These are phyloP conservation scores for Sepiola atlantica DNA, from an alignment of 2,888 invertebrate species.

Conservation along the genomic window DNA sequence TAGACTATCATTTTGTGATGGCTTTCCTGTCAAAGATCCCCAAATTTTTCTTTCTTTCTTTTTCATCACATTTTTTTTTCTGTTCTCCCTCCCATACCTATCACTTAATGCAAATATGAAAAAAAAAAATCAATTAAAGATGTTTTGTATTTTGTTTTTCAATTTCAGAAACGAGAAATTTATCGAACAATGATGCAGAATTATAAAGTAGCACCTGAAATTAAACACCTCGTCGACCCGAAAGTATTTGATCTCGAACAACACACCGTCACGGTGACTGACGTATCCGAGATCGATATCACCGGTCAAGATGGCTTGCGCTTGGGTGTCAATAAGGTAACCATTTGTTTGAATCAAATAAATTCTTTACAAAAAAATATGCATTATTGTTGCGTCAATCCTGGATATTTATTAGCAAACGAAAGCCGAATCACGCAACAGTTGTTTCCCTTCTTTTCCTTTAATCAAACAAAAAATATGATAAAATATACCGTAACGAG, in stretches of 20 bases:
- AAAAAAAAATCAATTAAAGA: background rate
- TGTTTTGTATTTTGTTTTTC: conserved; percentile 35
- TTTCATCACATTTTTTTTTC: background rate
- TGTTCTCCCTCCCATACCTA: background rate
- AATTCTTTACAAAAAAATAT: too few species aligned
- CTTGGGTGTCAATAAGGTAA: conserved; percentile 64
- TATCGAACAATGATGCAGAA: conserved; percentile 55
- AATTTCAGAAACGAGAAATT: conserved; percentile 59
- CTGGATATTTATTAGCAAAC: too few species aligned
- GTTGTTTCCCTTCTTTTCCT: too few species aligned
- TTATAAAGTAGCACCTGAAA: conserved; percentile 54
- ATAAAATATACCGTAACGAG: too few species aligned
- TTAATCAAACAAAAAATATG: too few species aligned
- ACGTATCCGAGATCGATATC: conserved; percentile 66
- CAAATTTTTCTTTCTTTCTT: too few species aligned
- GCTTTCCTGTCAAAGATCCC: too few species aligned
- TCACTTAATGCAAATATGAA: background rate
- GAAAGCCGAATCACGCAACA: too few species aligned
- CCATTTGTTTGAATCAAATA: background rate
- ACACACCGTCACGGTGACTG: conserved; percentile 68
- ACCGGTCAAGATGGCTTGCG: conserved; percentile 61
- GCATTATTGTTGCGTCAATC: too few species aligned
- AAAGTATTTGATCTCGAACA: conserved; percentile 64
- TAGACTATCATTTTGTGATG: too few species aligned
- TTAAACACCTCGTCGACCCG: conserved; percentile 57